These are phyloP conservation scores for Arrhamphus sclerolepis DNA, from an alignment of 2,797 vertebrate species.

Conservation along the genomic window DNA sequence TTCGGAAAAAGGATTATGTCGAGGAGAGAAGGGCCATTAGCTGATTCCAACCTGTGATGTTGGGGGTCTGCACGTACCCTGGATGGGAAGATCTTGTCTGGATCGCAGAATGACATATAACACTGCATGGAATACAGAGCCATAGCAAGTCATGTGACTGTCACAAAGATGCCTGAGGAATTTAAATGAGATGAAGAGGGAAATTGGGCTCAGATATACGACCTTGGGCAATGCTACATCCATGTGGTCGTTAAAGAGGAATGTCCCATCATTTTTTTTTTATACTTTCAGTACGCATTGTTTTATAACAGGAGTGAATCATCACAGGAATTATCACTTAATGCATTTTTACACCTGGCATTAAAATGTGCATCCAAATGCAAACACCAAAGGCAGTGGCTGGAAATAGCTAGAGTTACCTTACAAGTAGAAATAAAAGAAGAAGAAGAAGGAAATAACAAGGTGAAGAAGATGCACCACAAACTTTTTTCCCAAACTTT, in stretches of 20 bases:
- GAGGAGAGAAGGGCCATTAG: slow-evolving; percentile 81
- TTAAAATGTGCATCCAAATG: no score
- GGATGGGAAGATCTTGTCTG: slow-evolving; percentile 65
- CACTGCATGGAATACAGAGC: slow-evolving; percentile 29
- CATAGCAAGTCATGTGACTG: slow-evolving; percentile 45
- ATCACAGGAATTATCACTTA: no score
- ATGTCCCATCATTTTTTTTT: slow-evolving; percentile 45
- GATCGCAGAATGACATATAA: slow-evolving; percentile 53
- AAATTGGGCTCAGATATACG: slow-evolving; percentile 9
- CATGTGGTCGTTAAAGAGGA: slow-evolving; percentile 45
- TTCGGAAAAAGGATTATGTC: slow-evolving; percentile 81
- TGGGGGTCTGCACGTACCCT: slow-evolving; percentile 31
- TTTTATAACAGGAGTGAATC: no score
- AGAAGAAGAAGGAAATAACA: no score
- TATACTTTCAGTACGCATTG: no score
- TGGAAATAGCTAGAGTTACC: no score
- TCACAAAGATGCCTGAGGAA: slow-evolving; percentile 54
- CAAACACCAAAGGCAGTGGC: no score
- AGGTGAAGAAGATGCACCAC: no score
- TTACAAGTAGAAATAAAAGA: no score
- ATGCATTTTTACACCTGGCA: no score
- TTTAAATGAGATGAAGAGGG: slow-evolving; percentile 45
- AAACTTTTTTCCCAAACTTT: no score
- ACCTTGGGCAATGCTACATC: slow-evolving; percentile 25
- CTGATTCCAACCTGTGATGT: slow-evolving; percentile 67